phyloP scores from a whole-genome alignment of 2,797 vertebrate genomes.

The Astyanax mexicanus region DNA sequence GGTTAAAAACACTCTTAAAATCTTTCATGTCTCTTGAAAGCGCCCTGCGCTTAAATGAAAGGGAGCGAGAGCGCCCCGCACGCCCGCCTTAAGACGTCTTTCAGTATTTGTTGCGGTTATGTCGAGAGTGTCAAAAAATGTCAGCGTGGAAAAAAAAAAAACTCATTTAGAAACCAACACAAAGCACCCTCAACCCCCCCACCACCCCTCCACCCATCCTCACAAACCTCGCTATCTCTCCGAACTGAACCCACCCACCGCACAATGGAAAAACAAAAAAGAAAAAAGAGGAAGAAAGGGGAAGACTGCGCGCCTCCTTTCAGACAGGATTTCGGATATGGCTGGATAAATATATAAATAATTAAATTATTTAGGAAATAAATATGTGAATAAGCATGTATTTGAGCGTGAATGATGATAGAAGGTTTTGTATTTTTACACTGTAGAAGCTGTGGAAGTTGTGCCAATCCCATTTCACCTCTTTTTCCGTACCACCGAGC shows the following conservation, averaged over 20 bases:
- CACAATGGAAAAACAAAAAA: conserved; percentile 47
- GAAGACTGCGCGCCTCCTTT: conserved; percentile 44
- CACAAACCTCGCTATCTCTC: conserved; percentile 47
- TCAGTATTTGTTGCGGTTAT: conserved; percentile 58
- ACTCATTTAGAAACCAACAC: conserved; percentile 66
- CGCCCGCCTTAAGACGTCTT: conserved; percentile 42
- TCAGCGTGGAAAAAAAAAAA: conserved; percentile 55
- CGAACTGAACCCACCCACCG: conserved; percentile 66
- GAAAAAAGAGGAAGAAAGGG: conserved; percentile 52
- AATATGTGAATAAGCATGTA: conserved; percentile 26
- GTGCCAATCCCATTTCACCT: no score
- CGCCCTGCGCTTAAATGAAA: conserved; percentile 53
- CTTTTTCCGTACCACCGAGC: no score
- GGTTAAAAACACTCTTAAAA: conserved; percentile 51
- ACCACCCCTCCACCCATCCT: conserved; percentile 52
- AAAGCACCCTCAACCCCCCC: conserved; percentile 47
- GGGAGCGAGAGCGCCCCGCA: not conserved
- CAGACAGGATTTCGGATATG: conserved; percentile 61
- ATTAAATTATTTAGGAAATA: conserved; percentile 47
- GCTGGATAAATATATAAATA: conserved; percentile 52
- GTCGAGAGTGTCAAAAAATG: conserved; percentile 62
- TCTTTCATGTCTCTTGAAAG: conserved; percentile 43
- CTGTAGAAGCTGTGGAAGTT: conserved; percentile 12
- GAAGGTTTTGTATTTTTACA: conserved; percentile 15
- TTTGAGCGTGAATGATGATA: conserved; percentile 50